Percentiles rank a stretch among this genome's conserved stretches.
Evolutionary conservation across 2,113 vertebrate species (phyloP).

Genomic region (Tursiops truncatus): DNA sequence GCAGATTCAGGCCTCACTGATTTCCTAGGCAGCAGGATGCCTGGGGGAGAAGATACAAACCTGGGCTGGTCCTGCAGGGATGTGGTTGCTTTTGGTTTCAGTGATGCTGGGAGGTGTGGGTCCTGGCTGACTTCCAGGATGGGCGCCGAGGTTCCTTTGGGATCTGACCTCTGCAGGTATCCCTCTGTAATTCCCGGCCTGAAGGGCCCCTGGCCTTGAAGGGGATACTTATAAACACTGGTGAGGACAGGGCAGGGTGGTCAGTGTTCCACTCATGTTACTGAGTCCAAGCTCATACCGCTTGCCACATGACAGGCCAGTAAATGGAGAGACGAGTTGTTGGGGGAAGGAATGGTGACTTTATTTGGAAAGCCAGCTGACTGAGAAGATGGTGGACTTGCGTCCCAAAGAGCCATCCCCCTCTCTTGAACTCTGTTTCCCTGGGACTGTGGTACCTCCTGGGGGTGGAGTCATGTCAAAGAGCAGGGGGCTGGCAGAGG

Average conservation of each 20-base stretch:
- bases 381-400: no score
- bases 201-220: background rate
- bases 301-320: no score
- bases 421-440: background rate
- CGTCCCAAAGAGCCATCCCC: no score
- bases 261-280: background rate
- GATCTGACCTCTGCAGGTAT: background rate
- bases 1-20: background rate
- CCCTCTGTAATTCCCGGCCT: background rate
- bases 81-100: background rate
- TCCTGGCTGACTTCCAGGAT: background rate
- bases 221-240: background rate
- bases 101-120: background rate
- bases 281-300: no score
- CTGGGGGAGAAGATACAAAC: background rate
- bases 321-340: no score
- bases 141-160: background rate
- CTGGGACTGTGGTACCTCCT: background rate
- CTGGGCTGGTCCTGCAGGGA: background rate
- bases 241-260: background rate
- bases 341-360: no score
- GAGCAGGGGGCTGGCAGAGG: background rate
- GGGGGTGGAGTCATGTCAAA: background rate
- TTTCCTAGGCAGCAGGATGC: background rate
- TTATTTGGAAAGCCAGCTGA: no score